Evolutionary conservation across 2,888 invertebrate genomes (phyloP), one percentile per base, ranked within the genome.

Genomic region (Eupithecia vulgata): DNA sequence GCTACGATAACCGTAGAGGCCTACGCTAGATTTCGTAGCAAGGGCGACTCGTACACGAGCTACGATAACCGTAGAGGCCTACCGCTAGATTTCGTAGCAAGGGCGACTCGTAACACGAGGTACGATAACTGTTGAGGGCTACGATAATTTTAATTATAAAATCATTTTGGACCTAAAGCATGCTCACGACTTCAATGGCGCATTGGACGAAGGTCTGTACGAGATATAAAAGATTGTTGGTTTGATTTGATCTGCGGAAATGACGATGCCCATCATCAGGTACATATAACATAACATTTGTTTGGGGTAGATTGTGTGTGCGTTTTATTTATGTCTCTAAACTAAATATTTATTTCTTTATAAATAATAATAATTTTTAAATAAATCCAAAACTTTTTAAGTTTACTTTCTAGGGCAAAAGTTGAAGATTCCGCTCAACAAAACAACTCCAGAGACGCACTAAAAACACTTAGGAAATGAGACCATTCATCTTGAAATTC

Each of bases 391-490:
- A n/a, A 7, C n/a, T 7, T 48, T 48, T 1, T 6, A 17, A 17
- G 0, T 15, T 0, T 0, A 6, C 5, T n/a, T 8, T n/a, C n/a
- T n/a, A 17, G 17, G 8, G n/a, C 8, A 48, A 8, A 17, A 48
- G 8, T 48, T 6, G 15, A 17, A 30, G 8, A 13, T 30, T 34
- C 8, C 6, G 59, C 5, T 59, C 61, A 61, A 25, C 25, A 37
- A n/a, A 64, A 64, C 21, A 64, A 64, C 62, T 34, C 62, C 7
- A 61, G 62, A 62, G 35, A 62, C 57, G 25, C 57, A 57, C 62
- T 35, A 34, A 64, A 64, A 64, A 64, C 64, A 64, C 65, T 65
- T 40, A 65, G 40, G 21, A 40, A 65, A 65, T 67, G 67, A 67
- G 13, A 48, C 12, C 34, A 48, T 67, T 48, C 67, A 48, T 67